Base-by-base conservation (phyloP, 2,888 invertebrate genomes). In the Erynnis tages region DNA sequence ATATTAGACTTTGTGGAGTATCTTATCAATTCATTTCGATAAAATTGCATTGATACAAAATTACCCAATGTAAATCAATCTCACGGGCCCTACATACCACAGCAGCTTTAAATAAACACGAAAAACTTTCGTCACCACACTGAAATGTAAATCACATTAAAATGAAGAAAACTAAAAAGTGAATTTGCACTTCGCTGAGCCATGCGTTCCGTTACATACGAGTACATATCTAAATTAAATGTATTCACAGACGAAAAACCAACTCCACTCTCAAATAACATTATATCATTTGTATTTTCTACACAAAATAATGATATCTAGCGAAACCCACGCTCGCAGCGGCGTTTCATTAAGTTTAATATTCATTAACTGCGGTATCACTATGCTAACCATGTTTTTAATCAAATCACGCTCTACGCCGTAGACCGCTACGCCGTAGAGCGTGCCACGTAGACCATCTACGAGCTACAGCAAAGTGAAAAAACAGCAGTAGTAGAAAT, bases 381-480 rank as follows among this genome's bases (percentile, higher is more conserved):
- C 47, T 47, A 35, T 44, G 46, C 48, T 32, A 43, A 50, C 41
- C 34, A 43, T 50, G 43, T 50, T 50, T 49, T 53, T 53, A 54
- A 54, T 54, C 50, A 55, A 53, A 55, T 55, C 53, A 55, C 32
- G 47, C 30, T 40, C 41, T 41, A 49, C 49, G 41, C 10, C 49
- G 49, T 34, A 50, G 54, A 7, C 34, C 13, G 16, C 25, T 27
- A 43, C 53, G 52, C 13, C 30, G 30, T 40, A 40, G 34, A 35
- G 46, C 34, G 14, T 25, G 29, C 38, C 6, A 16, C 44, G 44
- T 44, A 45, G 44, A 38, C 30, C 47, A 14, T n/a, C 46, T 34
- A 34, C 23, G 35, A 13, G 43, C 34, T 30, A 14, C 27, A 25
- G 11, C 8, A 30, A 13, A 21, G n/a, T 13, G 16, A 41, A 49